Evolutionary conservation across 1,140 invertebrate species (phyloP), one percentile per base, ranked within the genome.

Genomic region (Sycophaga agraensis): DNA sequence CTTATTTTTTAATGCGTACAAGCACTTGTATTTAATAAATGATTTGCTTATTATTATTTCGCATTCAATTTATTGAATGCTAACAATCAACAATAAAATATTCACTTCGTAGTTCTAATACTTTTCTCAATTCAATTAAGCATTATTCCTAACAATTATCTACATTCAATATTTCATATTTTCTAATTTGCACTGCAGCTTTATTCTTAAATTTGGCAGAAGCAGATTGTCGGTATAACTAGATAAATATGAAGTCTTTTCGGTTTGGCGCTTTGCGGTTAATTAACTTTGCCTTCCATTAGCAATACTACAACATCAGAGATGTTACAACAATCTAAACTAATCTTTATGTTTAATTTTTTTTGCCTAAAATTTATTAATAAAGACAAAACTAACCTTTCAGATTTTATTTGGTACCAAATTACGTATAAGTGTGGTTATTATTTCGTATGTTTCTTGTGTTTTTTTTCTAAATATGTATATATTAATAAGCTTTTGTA

Each of bases 171-270:
- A 54, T n/a, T 17, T 24, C 26, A 14, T 54, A 53, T 40, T 55
- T 43, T 45, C 26, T 56, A 56, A 34, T 8, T 16, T n/a, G 28
- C 28, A 11, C 42, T 56, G 42, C 26, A 22, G 40, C 26, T 46
- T 45, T 17, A 14, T 49, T 58, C 16, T 49, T 19, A 16, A 53
- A 53, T 34, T 46, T 60, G 31, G 42, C 49, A 39, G 8, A 50
- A 60, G 40, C 39, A 16, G 31, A 53, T 54, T 43, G 46, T 54
- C 34, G 19, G 19, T 60, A 60, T 14, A 53, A 45, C 24, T 60
- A 24, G 24, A 22, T 46, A 34, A 12, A 42, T 51, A 7, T 43
- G 22, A 45, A 59, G 48, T 51, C 37, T 21, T 61, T 35, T 35
- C 19, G 2, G 21, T 55, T 43, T 56, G 54, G 54, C 54, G 42